Base-by-base conservation (phyloP, 2,797 vertebrate genomes). In the Perodicticus potto region DNA sequence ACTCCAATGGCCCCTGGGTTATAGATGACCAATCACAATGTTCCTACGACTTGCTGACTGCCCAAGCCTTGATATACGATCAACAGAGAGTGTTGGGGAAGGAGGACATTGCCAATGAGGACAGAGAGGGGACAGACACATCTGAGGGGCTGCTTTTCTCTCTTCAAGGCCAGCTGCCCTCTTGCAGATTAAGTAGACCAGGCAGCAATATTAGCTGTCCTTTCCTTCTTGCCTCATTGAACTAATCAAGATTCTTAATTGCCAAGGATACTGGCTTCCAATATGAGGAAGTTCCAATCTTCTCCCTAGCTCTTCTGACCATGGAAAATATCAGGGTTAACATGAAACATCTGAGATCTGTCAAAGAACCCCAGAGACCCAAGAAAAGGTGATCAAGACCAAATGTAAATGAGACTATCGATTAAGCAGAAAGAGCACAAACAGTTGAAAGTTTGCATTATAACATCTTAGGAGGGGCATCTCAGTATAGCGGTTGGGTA, bases 61-160 rank as follows among this genome's bases (percentile, higher is more conserved):
- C 49, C 85, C 34, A 49, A 77, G 34, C 11, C 7, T 37, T 89
- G 61, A 37, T 23, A 1, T 9, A 5, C 20, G 82, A 72, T 40
- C 43, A 22, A 19, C 3, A 17, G 32, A 4, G 1, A 78, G 22
- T 16, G 72, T 55, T 34, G 16, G 53, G 22, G 57, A 82, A 77
- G 37, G 2, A 34, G 29, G 27, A 7, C 4, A 25, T 27, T 1
- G 37, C 17, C 59, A 14, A 4, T 5, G 9, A 84, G 27, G 37
- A 65, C 1, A 1, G 2, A 0, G 0, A 61, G 10, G 7, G n/a
- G 43, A 32, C 29, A 32, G 1, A 29, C 11, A 6, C 2, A 32
- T n/a, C 25, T 5, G 8, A 23, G 55, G 45, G 61, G 17, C 43
- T 45, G 17, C 11, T 65, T 40, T 22, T 13, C 17, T 19, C 37